Conservation (phyloP, 2,113 vertebrate species). For the Plestiodon gilberti region DNA sequence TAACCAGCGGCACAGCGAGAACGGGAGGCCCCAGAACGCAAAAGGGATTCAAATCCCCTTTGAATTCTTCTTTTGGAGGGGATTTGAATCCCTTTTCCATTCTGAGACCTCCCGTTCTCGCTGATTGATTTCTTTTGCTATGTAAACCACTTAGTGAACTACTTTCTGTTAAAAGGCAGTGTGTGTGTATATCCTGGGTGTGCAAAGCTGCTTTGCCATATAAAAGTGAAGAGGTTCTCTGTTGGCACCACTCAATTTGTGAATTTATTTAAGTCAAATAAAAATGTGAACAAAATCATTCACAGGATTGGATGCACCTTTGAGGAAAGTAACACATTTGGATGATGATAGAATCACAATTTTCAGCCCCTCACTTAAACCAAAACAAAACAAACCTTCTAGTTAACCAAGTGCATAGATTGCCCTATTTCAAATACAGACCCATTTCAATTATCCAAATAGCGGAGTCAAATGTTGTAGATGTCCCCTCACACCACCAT, state of each 20-base stretch:
- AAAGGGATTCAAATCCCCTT: no score
- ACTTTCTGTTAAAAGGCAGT: no score
- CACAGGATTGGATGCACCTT: not conserved
- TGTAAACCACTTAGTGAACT: no score
- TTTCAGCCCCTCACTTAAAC: not conserved
- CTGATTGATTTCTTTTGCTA: no score
- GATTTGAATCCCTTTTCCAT: no score
- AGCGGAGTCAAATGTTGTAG: not conserved
- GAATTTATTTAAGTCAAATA: not conserved
- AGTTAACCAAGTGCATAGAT: not conserved
- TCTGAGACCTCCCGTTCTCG: no score
- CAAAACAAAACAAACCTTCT: not conserved
- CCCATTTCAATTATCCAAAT: not conserved
- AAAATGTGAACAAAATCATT: conserved; percentile 1
- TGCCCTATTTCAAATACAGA: not conserved
- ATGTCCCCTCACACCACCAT: not conserved
- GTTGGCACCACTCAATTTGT: not conserved
- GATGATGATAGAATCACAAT: not conserved
- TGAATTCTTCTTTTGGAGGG: no score
- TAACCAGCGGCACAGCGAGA: no score
- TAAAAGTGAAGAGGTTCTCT: not conserved
- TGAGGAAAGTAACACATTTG: not conserved
- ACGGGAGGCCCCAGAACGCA: no score
- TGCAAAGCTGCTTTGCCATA: not conserved
- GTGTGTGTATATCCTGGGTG: no score